These are phyloP conservation scores for Drosophila lacteicornis DNA, from an alignment of 1,140 invertebrate species.

Conservation along the genomic window DNA sequence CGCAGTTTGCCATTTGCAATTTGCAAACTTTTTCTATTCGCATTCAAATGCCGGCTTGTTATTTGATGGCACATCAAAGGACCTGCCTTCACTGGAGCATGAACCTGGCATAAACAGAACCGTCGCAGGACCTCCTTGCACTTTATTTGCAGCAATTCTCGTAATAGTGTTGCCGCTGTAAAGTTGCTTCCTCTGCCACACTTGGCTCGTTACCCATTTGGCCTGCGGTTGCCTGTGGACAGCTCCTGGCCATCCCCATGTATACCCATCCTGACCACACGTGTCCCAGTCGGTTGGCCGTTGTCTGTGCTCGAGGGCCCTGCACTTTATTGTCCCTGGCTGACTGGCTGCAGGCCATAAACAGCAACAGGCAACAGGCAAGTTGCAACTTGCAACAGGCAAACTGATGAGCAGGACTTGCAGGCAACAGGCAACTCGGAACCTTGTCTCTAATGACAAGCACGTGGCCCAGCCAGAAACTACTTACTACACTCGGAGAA, in stretches of 20 bases:
- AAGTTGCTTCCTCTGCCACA: slow-evolving; percentile 31
- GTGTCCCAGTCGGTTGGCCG: slow-evolving; percentile 28
- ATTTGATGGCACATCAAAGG: slow-evolving; percentile 52
- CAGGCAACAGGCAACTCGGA: slow-evolving; percentile 2
- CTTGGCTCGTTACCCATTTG: slow-evolving; percentile 45
- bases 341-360: slow-evolving; percentile 33
- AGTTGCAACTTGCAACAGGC: slow-evolving; percentile 31
- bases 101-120: slow-evolving; percentile 13
- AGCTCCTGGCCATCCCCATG: slow-evolving; percentile 37
- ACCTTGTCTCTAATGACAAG: slow-evolving; percentile 14
- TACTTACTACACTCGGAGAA: slow-evolving; percentile 5
- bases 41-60: slow-evolving; percentile 63
- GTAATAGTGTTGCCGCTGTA: slow-evolving; percentile 67
- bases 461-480: slow-evolving; percentile 17
- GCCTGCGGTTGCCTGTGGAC: slow-evolving; percentile 33
- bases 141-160: slow-evolving; percentile 73
- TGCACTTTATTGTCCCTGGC: slow-evolving; percentile 46
- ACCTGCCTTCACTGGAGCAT: background rate
- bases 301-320: slow-evolving; percentile 26
- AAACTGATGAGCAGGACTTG: slow-evolving; percentile 16
- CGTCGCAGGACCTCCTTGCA: slow-evolving; percentile 27
- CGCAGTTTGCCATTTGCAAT: slow-evolving; percentile 20
- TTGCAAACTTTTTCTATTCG: slow-evolving; percentile 66
- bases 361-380: slow-evolving; percentile 38
- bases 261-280: slow-evolving; percentile 25